Evolutionary conservation across 2,888 invertebrate species (phyloP).

Genomic region (Andrena haemorrhoa): DNA sequence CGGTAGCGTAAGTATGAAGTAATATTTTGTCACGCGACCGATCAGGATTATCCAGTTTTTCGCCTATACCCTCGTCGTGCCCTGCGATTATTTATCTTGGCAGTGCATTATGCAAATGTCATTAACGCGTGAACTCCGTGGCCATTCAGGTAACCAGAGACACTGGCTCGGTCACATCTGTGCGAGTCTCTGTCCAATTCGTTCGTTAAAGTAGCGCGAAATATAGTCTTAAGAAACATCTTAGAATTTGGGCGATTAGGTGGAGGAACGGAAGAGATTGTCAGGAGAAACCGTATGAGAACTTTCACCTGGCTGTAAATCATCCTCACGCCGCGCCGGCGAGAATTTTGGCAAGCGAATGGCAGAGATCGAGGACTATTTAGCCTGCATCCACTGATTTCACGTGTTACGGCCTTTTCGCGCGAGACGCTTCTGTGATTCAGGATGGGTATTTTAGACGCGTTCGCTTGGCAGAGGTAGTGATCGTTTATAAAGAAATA

Average conservation of each 20-base stretch:
- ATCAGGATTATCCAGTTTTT: constrained; percentile 56
- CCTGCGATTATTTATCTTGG: constrained; percentile 20
- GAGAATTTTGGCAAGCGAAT: background rate
- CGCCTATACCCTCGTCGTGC: constrained; percentile 4
- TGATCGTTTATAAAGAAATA: no score
- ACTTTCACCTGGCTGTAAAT: constrained; percentile 19
- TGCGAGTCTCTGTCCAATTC: background rate
- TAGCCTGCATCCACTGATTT: background rate
- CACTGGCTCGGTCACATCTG: background rate
- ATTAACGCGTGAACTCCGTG: constrained; percentile 12
- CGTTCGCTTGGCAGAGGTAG: no score
- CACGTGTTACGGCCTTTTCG: background rate
- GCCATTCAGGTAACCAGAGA: constrained; percentile 20
- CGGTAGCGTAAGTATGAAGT: constrained; percentile 22
- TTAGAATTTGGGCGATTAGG: constrained; percentile 11
- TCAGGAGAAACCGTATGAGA: background rate
- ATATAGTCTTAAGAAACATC: background rate
- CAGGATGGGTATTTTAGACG: no score
- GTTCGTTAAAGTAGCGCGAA: background rate
- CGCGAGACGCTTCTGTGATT: no score
- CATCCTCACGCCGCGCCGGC: background rate
- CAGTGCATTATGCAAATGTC: constrained; percentile 35
- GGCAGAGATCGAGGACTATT: background rate
- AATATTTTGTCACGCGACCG: constrained; percentile 20
- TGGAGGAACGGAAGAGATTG: background rate